Evolutionary conservation across 92 coral and sea anemone genomes (phyloP).

Genomic region (Zoanthus gigantus): DNA sequence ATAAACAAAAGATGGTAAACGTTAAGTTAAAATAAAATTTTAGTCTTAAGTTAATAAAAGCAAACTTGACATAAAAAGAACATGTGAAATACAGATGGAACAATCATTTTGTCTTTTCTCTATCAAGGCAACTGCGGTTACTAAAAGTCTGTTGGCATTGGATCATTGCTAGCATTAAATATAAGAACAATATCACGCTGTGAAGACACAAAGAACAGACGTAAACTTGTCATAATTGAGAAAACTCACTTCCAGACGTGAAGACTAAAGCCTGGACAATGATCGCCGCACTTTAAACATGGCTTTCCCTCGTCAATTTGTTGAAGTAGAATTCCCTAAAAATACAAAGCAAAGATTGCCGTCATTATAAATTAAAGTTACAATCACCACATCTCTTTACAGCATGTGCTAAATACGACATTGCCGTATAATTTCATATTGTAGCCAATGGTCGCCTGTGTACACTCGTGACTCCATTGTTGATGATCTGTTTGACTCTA

Average conservation of each 20-base stretch:
- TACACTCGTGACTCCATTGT: neutral
- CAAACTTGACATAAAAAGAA: neutral
- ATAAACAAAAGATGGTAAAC: neutral
- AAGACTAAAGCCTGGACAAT: conserved; percentile 89
- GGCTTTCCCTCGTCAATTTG: conserved; percentile 91
- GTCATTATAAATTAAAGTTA: neutral
- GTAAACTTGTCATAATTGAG: conserved; percentile 12
- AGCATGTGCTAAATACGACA: neutral
- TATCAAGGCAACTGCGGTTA: neutral
- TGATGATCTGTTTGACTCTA: conserved; percentile 24
- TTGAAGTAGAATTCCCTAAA: conserved; percentile 85
- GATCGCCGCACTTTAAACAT: conserved; percentile 81
- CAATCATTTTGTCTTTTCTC: neutral
- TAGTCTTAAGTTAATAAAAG: neutral
- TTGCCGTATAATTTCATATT: neutral
- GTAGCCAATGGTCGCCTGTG: conserved; percentile 19
- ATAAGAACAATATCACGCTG: neutral
- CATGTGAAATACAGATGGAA: conserved; percentile 1
- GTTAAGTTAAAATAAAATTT: neutral
- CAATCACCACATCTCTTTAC: conserved; percentile 15
- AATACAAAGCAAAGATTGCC: neutral
- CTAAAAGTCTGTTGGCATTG: neutral
- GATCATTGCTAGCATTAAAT: neutral
- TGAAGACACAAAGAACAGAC: neutral
- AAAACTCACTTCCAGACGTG: conserved; percentile 88